Evolutionary conservation across 2,113 vertebrate species (phyloP), one percentile per base, ranked within the genome.

Genomic region (Oryzias curvinotus): DNA sequence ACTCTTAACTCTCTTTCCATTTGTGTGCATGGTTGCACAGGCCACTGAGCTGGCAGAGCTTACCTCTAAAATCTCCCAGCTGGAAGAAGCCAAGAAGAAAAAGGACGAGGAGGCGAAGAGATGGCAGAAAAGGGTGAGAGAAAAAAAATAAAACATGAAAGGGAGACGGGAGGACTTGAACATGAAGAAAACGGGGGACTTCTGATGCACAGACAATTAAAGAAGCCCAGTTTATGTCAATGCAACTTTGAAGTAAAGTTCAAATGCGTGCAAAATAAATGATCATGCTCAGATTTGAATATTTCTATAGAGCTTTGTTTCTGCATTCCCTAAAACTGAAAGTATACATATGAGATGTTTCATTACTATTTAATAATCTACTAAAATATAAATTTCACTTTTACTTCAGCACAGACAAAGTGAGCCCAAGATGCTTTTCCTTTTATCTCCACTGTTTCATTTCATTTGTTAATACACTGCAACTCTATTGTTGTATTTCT

Each of bases 51-150:
- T 98, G 91, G 91, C 94, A 45, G 94, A 95, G 63, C 91, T 98
- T 85, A 98, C 96, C 76, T 87, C 91, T 72, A 92, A 94, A 80
- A 98, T 98, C 84, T 93, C 91, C 0, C 93, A 95, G 73, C 88
- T 98, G 86, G 97, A 98, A 77, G 85, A 95, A 57, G 94, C 96
- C 59, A 93, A 95, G 77, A 93, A 95, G 91, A 97, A 93, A 90
- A 98, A 98, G 67, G 97, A 98, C 30, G 93, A 93, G 0, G 95
- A 98, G 54, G 94, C 95, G 10, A 87, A 92, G 50, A 92, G 91
- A 76, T 98, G 96, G 96, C 95, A 98, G 84, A 86, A 93, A 75
- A 97, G 97, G 93, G 96, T 98, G 90, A 92, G 89, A 75, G 78
- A 78, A 64, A 84, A 83, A 57, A 36, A 73, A 55, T 81, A 66